phyloP scores from a whole-genome alignment of 2,797 vertebrate species.

The Microchirus variegatus region DNA sequence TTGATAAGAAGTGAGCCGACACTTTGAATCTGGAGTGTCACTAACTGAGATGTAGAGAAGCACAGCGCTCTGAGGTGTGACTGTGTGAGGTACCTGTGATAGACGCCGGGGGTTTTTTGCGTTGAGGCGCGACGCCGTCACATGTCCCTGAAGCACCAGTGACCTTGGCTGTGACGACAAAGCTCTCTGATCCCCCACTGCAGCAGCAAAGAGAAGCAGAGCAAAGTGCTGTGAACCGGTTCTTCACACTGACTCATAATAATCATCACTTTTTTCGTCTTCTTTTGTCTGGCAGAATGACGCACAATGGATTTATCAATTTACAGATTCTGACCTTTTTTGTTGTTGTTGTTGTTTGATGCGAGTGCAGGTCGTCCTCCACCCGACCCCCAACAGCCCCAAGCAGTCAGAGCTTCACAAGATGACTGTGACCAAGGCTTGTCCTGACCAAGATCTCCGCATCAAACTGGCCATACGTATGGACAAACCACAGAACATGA shows the following conservation, averaged over 20 bases:
- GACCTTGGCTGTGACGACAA: constrained; percentile 74
- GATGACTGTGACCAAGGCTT: constrained; percentile 98
- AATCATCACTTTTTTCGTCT: constrained; percentile 26
- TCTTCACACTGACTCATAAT: constrained; percentile 40
- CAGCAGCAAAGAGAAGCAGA: constrained; percentile 65
- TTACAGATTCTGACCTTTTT: constrained; percentile 1
- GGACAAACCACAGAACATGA: constrained; percentile 99
- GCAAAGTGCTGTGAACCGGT: constrained; percentile 39
- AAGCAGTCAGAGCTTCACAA: constrained; percentile 98
- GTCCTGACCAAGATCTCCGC: constrained; percentile 96
- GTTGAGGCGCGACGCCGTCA: background rate
- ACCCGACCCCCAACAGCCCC: constrained; percentile 97
- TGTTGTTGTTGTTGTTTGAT: no score
- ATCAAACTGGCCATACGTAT: constrained; percentile 98
- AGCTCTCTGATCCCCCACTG: constrained; percentile 73
- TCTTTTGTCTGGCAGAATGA: no score
- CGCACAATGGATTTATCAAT: no score
- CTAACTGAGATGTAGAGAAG: constrained; percentile 10
- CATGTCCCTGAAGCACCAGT: constrained; percentile 56
- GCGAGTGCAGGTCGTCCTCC: constrained; percentile 91
- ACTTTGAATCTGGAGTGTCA: background rate
- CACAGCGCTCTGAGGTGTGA: constrained; percentile 18
- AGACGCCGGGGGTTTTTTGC: constrained; percentile 30
- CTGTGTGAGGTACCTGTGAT: constrained; percentile 25
- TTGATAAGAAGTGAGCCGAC: no score